phyloP scores from a whole-genome alignment of 2,797 vertebrate genomes.

The Austrolebias charrua region DNA sequence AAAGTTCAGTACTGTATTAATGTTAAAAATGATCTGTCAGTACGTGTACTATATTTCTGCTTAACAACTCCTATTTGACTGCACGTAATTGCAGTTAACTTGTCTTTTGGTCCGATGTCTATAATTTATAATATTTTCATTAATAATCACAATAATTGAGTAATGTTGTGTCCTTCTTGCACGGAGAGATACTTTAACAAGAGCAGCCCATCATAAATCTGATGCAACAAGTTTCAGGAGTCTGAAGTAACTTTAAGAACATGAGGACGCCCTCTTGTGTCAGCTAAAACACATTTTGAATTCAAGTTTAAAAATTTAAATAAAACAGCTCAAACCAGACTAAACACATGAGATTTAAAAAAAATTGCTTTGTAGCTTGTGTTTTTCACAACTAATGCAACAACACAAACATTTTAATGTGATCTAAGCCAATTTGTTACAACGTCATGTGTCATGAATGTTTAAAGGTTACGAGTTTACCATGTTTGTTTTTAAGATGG shows the following conservation, averaged over 20 bases:
- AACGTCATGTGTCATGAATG: too few species aligned
- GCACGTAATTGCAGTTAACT: background rate
- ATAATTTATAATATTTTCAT: background rate
- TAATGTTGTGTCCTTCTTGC: background rate
- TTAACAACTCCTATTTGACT: background rate
- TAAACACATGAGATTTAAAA: background rate
- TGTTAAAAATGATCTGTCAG: background rate
- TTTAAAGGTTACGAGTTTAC: too few species aligned
- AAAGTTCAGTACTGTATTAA: too few species aligned
- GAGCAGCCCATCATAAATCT: background rate
- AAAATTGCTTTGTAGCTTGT: too few species aligned
- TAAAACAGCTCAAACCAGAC: background rate
- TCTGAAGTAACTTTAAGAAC: conserved; percentile 44
- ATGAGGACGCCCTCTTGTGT: conserved; percentile 71
- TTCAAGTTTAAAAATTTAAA: background rate
- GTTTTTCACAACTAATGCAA: too few species aligned
- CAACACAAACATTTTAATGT: too few species aligned
- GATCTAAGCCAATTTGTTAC: too few species aligned
- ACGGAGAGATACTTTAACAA: background rate
- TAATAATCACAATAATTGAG: background rate
- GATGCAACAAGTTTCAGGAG: conserved; percentile 53
- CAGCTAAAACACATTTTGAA: conserved; percentile 1
- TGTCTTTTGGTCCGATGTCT: background rate
- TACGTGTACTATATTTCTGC: background rate
- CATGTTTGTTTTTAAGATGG: too few species aligned